Conservation (phyloP, 2,888 invertebrate species). For the Erebia ligea region DNA sequence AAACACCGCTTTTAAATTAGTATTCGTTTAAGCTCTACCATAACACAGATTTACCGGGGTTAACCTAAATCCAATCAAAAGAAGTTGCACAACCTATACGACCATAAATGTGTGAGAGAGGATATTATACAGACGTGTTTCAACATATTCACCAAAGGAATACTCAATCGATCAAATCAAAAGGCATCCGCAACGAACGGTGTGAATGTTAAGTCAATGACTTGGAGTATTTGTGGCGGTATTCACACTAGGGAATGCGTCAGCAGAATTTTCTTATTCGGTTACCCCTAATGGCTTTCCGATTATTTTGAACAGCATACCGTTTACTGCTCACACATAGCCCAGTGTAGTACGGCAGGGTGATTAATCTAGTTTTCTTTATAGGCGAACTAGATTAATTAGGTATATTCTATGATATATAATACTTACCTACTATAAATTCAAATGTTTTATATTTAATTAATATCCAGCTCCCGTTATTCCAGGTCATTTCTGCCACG, state of each 20-base stretch:
- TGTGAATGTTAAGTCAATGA: slow-evolving; percentile 15
- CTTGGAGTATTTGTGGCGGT: slow-evolving; percentile 14
- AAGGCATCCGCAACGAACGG: neutral
- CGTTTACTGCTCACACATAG: slow-evolving; percentile 8
- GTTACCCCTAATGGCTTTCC: slow-evolving; percentile 18
- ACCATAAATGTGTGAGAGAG: neutral
- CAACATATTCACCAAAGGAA: slow-evolving; percentile 5
- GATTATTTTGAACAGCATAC: slow-evolving; percentile 16
- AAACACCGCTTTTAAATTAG: no score
- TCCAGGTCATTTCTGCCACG: no score
- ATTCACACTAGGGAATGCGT: slow-evolving; percentile 23
- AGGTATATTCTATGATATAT: no score
- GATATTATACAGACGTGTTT: neutral
- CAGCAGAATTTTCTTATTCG: slow-evolving; percentile 24
- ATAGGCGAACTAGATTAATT: no score
- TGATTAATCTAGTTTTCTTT: neutral
- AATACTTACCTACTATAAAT: no score
- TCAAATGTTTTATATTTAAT: no score
- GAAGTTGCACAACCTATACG: neutral
- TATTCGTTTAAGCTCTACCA: no score
- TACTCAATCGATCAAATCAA: slow-evolving; percentile 13
- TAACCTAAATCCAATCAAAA: no score
- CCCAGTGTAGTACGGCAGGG: neutral
- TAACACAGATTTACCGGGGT: no score
- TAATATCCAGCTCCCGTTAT: no score